phyloP scores from a whole-genome alignment of 2,888 invertebrate genomes.

The Doris montereyensis region DNA sequence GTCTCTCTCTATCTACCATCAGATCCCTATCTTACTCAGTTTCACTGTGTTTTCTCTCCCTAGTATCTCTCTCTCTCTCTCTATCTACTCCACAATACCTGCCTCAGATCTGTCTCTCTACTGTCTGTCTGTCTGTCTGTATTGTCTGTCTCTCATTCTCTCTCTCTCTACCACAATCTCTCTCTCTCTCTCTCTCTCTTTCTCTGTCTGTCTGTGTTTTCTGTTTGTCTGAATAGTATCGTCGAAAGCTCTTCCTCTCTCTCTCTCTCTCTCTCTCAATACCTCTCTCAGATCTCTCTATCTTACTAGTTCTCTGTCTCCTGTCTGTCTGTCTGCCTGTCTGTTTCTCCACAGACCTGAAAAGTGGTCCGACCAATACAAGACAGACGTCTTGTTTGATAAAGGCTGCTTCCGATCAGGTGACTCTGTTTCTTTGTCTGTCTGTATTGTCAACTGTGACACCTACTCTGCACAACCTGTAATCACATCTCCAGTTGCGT shows the following conservation, averaged over 20 bases:
- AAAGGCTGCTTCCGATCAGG: conserved; percentile 15
- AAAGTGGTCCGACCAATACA: conserved; percentile 40
- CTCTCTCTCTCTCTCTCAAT: background rate
- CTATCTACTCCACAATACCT: too few species aligned
- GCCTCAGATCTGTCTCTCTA: conserved; percentile 19
- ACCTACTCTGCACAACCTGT: too few species aligned
- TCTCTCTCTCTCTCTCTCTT: conserved; percentile 23
- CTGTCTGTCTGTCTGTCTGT: conserved; percentile 6
- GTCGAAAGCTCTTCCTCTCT: conserved; percentile 9
- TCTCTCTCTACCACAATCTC: background rate
- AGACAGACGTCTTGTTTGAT: conserved; percentile 34
- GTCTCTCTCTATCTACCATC: too few species aligned
- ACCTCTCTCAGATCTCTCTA: background rate
- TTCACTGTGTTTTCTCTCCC: too few species aligned
- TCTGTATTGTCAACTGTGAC: background rate
- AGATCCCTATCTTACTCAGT: too few species aligned
- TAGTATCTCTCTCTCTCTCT: too few species aligned
- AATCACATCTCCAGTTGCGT: too few species aligned
- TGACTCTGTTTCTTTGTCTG: background rate
- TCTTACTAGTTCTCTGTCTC: conserved; percentile 15
- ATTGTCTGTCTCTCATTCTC: background rate
- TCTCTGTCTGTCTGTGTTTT: conserved; percentile 18
- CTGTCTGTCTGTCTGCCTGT: background rate
- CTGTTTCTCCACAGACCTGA: conserved; percentile 21
- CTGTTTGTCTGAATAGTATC: background rate